These are phyloP conservation scores for Maniola jurtina DNA, from an alignment of 1,140 invertebrate genomes.

Conservation along the genomic window DNA sequence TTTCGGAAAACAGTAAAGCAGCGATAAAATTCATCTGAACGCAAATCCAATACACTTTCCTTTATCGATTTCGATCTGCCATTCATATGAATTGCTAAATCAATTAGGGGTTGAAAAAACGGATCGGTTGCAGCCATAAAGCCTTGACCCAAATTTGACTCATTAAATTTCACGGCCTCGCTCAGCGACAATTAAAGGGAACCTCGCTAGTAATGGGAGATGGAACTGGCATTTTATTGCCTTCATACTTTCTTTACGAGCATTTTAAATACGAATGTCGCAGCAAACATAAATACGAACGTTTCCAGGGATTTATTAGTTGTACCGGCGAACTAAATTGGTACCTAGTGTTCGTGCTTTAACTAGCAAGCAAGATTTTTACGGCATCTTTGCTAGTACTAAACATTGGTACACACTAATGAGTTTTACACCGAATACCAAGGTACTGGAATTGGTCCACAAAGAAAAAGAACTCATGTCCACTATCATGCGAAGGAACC, in stretches of 20 bases:
- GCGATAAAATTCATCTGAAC: neutral
- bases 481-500: too few relatives aligned
- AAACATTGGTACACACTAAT: neutral
- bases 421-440: too few relatives aligned
- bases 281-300: conserved; percentile 28
- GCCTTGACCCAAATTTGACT: conserved; percentile 60
- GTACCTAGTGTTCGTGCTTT: neutral
- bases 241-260: conserved; percentile 46
- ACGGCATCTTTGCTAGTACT: neutral
- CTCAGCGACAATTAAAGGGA: conserved; percentile 55
- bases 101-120: conserved; percentile 37
- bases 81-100: conserved; percentile 37
- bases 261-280: conserved; percentile 33
- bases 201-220: conserved; percentile 43
- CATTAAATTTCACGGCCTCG: conserved; percentile 59
- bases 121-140: conserved; percentile 35
- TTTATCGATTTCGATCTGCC: conserved; percentile 10
- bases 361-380: neutral
- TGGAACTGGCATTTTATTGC: conserved; percentile 49
- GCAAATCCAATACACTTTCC: conserved; percentile 6
- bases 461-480: too few relatives aligned
- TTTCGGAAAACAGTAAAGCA: neutral
- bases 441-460: too few relatives aligned
- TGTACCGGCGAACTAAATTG: conserved; percentile 13
- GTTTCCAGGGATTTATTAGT: conserved; percentile 27